Percentiles rank a stretch among this genome's conserved stretches.
phyloP scores from a whole-genome alignment of 2,113 vertebrate species.

The Phalacrocorax brasilianus region DNA sequence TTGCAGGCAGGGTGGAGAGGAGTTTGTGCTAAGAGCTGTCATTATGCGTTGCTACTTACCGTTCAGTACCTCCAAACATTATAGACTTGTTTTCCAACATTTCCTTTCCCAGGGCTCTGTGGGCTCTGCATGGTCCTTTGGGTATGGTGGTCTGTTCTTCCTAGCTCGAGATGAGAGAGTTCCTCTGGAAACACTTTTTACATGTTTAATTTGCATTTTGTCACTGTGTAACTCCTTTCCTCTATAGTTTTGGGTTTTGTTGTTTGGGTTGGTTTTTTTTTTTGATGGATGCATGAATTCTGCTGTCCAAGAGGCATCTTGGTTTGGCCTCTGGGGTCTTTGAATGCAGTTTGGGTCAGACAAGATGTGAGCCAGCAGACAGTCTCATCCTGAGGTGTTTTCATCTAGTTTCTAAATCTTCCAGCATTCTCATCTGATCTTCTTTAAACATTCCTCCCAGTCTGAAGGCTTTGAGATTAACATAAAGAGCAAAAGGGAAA shows the following conservation, averaged over 20 bases:
- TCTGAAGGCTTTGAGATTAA: background rate
- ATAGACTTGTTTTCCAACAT: background rate
- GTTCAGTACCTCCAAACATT: background rate
- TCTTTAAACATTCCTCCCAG: background rate
- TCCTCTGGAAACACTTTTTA: background rate
- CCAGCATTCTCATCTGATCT: background rate
- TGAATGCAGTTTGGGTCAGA: background rate
- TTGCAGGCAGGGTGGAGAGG: background rate
- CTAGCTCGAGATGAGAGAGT: background rate
- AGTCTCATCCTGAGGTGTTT: background rate
- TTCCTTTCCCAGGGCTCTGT: background rate
- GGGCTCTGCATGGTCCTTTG: background rate
- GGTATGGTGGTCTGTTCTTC: background rate
- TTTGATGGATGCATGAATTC: background rate
- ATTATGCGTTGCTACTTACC: background rate
- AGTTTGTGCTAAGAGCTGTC: background rate
- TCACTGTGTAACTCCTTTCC: background rate
- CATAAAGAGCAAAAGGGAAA: background rate
- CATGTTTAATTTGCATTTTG: conserved; percentile 7
- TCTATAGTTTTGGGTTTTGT: background rate
- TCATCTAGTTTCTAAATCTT: background rate
- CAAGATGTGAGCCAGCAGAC: rapidly evolving
- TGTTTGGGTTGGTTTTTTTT: too few species aligned
- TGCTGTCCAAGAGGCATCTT: background rate
- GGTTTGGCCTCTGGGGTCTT: background rate